Evolutionary conservation across 2,888 invertebrate genomes (phyloP), one percentile per base, ranked within the genome.

Genomic region (Drosophila neutralis): DNA sequence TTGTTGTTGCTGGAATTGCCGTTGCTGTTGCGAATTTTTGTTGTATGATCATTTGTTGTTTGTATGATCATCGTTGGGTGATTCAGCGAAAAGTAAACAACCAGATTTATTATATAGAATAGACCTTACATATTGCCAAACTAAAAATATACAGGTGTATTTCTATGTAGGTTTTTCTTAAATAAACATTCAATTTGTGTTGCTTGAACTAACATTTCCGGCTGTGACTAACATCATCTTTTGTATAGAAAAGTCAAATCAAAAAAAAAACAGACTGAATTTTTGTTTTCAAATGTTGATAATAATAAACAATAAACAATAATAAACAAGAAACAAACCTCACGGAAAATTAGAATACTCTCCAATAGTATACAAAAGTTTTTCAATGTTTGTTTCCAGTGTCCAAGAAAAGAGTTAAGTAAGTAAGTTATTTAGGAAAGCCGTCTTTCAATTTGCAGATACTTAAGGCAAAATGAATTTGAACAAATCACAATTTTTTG

Each of bases 1-100:
- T 87, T 84, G 83, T 85, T 69, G 73, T 31, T 63, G n/a, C 45
- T 36, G 49, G 4, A 57, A 36, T 31, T 42, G 63, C 53, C 62
- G 61, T 49, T 59, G 57, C 45, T 36, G 27, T 15, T n/a, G 24
- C 60, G 49, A n/a, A 5, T 21, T 11, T 5, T 40, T 18, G 31
- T 18, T 38, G 38, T n/a, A 33, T 58, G 35, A 54, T 52, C 48
- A 60, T 59, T 80, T 69, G 29, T 29, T 29, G 29, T 29, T 18
- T 38, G 38, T 27, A 27, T 58, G 35, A 54, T 52, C 48, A 60
- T 24, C 15, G n/a, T 38, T 31, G 48, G 64, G 51, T 76, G 76
- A 76, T 56, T 76, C 76, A 80, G 70, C 80, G 38, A 29, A 56
- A 21, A n/a, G n/a, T 5, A 27, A 13, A n/a, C 24, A 29, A 40